Conservation (phyloP, 2,888 invertebrate genomes). For the Meloe dianella region DNA sequence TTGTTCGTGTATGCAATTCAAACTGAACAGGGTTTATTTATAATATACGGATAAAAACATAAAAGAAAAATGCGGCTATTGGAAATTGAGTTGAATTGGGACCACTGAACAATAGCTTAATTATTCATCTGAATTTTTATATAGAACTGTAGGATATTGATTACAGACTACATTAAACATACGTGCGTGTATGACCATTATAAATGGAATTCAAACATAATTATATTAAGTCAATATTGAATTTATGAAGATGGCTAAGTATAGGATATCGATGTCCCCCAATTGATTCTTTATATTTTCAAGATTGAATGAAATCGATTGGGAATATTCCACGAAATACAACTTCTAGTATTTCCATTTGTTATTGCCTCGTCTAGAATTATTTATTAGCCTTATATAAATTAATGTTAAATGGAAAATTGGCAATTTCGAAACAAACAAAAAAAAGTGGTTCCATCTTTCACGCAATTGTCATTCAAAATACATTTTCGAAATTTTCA, state of each 20-base stretch:
- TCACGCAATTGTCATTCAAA: neutral
- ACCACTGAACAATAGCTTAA: neutral
- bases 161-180: neutral
- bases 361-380: neutral
- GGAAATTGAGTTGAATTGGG: neutral
- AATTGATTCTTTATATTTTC: neutral
- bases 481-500: conserved; percentile 8
- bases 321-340: neutral
- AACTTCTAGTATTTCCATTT: no score
- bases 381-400: neutral
- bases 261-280: neutral
- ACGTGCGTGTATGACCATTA: neutral
- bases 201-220: conserved; percentile 27
- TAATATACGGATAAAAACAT: neutral
- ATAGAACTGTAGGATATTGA: neutral
- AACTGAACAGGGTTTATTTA: no score
- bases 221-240: conserved; percentile 24
- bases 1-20: neutral
- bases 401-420: neutral
- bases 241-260: neutral
- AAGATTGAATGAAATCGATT: neutral
- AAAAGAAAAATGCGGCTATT: neutral
- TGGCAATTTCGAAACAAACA: neutral
- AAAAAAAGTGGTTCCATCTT: no score
- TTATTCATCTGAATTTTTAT: neutral